A percentile compares a stretch with the other conserved stretches of the same genome.
Evolutionary conservation across 2,113 vertebrate genomes (phyloP).

Genomic region (Notarius quadriscutis): DNA sequence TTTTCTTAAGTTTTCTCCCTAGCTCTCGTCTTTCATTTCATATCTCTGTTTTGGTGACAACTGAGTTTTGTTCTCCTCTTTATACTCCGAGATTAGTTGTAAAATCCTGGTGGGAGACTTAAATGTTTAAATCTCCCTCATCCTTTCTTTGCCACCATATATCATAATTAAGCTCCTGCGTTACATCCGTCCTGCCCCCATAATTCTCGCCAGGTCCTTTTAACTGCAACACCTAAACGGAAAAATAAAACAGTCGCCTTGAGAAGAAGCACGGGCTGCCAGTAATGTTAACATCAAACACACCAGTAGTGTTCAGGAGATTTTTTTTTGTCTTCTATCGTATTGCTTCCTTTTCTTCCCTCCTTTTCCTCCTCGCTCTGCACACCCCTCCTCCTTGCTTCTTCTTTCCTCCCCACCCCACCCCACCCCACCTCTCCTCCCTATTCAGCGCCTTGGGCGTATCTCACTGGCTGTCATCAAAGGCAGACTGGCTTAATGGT

Average conservation of each 20-base stretch:
- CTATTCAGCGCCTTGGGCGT: conserved; percentile 66
- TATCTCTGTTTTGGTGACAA: neutral
- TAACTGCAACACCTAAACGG: conserved; percentile 19
- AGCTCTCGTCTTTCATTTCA: neutral
- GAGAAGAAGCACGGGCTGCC: neutral
- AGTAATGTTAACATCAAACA: conserved; percentile 36
- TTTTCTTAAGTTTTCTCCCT: neutral
- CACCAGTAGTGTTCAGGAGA: conserved; percentile 24
- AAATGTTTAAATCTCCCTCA: conserved; percentile 30
- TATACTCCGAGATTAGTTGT: conserved; percentile 16
- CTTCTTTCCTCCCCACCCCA: neutral
- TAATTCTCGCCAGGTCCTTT: conserved; percentile 12
- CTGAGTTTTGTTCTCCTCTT: neutral
- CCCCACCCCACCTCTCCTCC: conserved; percentile 24
- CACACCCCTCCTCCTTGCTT: conserved; percentile 3
- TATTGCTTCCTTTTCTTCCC: conserved; percentile 39
- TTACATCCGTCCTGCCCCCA: conserved; percentile 24
- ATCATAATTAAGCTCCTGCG: conserved; percentile 23
- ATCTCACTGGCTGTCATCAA: conserved; percentile 69
- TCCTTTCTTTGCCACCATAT: conserved; percentile 32
- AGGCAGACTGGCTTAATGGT: conserved; percentile 61
- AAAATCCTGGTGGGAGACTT: neutral
- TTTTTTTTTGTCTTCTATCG: conserved; percentile 26
- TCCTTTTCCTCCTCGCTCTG: neutral
- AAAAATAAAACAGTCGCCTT: conserved; percentile 21